Percentiles rank a stretch among this genome's conserved stretches.
phyloP scores from a whole-genome alignment of 1,140 invertebrate genomes.

The Goniozus legneri region DNA sequence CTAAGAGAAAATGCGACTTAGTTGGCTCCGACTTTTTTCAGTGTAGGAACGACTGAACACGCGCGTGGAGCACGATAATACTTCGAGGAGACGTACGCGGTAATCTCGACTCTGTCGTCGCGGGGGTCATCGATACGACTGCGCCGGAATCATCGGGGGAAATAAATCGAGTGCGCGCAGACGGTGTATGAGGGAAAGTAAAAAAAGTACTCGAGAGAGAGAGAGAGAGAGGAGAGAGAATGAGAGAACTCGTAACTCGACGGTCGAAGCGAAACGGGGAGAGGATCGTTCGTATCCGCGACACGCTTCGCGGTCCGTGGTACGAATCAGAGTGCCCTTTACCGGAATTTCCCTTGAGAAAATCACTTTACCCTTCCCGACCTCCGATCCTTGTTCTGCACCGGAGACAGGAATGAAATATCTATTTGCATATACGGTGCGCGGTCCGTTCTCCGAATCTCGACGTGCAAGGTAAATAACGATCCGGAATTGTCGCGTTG shows the following conservation, averaged over 20 bases:
- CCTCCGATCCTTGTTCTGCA: conserved; percentile 21
- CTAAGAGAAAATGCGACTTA: no score
- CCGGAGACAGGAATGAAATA: conserved; percentile 33
- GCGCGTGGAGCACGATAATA: no score
- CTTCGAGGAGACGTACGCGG: no score
- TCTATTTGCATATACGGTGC: conserved; percentile 31
- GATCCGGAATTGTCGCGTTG: conserved; percentile 18
- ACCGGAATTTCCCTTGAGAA: conserved; percentile 32
- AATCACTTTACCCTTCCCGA: conserved; percentile 27
- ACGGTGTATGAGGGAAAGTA: no score
- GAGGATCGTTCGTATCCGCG: conserved; percentile 15
- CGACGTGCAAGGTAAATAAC: conserved; percentile 24
- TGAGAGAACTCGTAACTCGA: not conserved
- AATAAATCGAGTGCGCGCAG: conserved; percentile 23
- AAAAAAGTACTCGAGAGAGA: not conserved
- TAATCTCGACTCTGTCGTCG: no score
- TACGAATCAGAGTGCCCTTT: conserved; percentile 20
- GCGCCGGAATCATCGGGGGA: conserved; percentile 21
- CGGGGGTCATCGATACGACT: no score
- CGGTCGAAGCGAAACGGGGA: conserved; percentile 2
- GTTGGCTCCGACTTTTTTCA: no score
- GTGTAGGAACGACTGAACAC: no score
- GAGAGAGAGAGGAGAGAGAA: not conserved
- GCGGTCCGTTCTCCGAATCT: conserved; percentile 18
- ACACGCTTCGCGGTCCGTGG: conserved; percentile 6